Evolutionary conservation across 2,113 vertebrate species (phyloP), one percentile per base, ranked within the genome.

Genomic region (Thinocorus orbignyianus): DNA sequence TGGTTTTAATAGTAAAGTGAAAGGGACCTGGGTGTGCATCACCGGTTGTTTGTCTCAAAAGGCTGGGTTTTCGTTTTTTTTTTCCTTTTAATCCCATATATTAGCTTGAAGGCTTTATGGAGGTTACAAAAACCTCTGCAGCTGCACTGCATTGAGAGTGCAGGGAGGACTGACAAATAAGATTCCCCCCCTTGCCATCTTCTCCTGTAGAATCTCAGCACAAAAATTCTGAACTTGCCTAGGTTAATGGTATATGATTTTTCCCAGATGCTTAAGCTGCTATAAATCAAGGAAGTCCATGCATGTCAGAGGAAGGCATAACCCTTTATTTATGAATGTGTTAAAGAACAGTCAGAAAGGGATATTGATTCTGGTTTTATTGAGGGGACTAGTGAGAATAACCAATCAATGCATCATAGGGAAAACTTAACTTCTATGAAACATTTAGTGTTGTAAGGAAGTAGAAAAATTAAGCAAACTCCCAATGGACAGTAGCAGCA

Each of bases 281-380:
- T 83, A 42, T 92, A 93, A 88, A 88, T 95, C 90, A 96, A 54
- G 31, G 46, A 48, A 74, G 33, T 64, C 17, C 39, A 70, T 78
- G 31, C 2, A 6, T n/a, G 54, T 81, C 71, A 68, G 60, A 86
- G 52, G 60, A 95, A 92, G 14, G 23, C n/a, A 73, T 58, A 90
- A 35, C 68, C 46, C 35, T 88, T 93, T 81, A 81, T 86, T 93
- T 92, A 86, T 86, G 33, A 86, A 84, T 74, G 66, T 90, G 37
- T 92, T 90, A 72, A 81, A 74, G 69, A 65, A 58, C 60, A 58
- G 55, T 90, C 64, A 94, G 83, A 90, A 93, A 68, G 26, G 33
- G 42, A 11, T 92, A 92, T 94, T 71, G 88, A 93, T 95, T 70
- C 78, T 71, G 64, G 28, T 81, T 92, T 95, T 85, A 44, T 85